phyloP scores from a whole-genome alignment of 2,797 vertebrate genomes.

The Cephalopachus bancanus region DNA sequence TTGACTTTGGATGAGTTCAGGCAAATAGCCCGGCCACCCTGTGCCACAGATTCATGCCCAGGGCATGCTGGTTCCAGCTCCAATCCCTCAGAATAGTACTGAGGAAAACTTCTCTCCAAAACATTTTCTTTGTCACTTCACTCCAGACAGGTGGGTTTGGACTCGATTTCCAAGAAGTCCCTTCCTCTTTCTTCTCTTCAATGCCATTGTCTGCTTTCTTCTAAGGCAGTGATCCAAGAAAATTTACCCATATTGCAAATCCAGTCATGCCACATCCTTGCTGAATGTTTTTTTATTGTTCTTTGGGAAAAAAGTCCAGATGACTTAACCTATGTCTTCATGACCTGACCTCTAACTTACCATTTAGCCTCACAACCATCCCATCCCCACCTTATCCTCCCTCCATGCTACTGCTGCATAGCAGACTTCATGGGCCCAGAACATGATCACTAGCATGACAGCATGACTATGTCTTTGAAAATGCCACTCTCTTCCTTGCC shows the following conservation, averaged over 20 bases:
- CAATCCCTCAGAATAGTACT: background rate
- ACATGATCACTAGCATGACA: background rate
- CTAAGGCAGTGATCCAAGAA: background rate
- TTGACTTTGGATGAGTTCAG: slow-evolving; percentile 42
- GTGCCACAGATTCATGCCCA: background rate
- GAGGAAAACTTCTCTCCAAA: background rate
- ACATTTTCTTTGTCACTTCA: background rate
- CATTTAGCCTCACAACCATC: background rate
- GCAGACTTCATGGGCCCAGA: background rate
- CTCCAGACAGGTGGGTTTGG: background rate
- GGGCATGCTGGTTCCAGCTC: background rate
- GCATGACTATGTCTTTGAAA: background rate
- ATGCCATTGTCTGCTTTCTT: background rate
- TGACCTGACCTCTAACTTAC: background rate
- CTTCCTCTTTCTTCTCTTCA: background rate
- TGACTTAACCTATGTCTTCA: background rate
- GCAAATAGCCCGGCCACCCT: background rate
- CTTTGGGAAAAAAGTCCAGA: background rate
- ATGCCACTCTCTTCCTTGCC: background rate
- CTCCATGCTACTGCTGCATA: background rate
- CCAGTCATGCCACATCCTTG: background rate
- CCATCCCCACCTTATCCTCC: background rate
- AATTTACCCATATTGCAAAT: slow-evolving; percentile 11
- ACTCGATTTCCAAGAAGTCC: background rate
- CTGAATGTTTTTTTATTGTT: background rate